Conservation (phyloP, 2,113 vertebrate species). For the Phocoena sinus region DNA sequence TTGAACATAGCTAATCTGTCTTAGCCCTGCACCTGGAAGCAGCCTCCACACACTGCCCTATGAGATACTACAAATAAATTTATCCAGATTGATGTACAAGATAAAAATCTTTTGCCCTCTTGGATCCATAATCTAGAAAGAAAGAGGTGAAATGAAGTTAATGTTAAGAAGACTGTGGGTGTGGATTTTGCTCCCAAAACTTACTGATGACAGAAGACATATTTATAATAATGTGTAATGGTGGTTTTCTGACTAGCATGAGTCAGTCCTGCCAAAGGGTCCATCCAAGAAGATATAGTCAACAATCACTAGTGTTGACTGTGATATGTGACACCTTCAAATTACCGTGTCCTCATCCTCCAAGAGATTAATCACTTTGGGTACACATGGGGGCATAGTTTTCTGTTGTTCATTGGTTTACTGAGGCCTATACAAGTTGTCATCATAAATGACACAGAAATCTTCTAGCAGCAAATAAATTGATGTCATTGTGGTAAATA, state of each 20-base stretch:
- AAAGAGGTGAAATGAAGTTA: background rate
- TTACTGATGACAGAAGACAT: background rate
- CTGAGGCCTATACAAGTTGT: background rate
- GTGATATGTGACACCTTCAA: background rate
- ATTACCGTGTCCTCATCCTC: constrained; percentile 20
- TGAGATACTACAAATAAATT: background rate
- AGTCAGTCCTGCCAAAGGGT: background rate
- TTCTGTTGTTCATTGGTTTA: background rate
- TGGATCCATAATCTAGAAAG: background rate
- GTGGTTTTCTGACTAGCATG: background rate
- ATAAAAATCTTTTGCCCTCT: background rate
- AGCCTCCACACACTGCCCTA: background rate
- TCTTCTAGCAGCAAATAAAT: constrained; percentile 14
- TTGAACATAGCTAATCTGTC: background rate
- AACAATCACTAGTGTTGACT: constrained; percentile 2
- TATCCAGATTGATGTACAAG: background rate
- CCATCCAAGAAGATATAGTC: background rate
- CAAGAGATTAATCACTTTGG: constrained; percentile 11
- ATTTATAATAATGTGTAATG: background rate
- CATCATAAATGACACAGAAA: background rate
- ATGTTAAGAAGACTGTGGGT: background rate
- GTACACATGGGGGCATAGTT: background rate
- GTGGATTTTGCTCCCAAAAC: background rate
- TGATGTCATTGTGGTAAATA: background rate
- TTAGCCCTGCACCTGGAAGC: background rate